Percentiles rank a stretch among this genome's conserved stretches.
Evolutionary conservation across 1,140 invertebrate species (phyloP).

Genomic region (Apocrypta bakeri): DNA sequence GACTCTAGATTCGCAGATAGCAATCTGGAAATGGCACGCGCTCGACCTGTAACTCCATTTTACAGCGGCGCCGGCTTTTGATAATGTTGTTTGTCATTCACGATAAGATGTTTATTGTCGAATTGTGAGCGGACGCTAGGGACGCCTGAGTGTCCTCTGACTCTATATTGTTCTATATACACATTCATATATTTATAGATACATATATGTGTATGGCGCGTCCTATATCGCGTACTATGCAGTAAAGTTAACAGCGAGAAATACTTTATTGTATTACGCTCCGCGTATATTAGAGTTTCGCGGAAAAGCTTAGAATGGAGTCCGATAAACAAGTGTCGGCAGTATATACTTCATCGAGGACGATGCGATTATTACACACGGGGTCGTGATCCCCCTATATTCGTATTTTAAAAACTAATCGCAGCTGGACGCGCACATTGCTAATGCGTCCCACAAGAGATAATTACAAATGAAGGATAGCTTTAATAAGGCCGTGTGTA

Average conservation of each 20-base stretch:
- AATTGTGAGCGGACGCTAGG: slow-evolving; percentile 22
- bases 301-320: no score
- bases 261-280: background rate
- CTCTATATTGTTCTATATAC: no score
- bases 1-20: slow-evolving; percentile 48
- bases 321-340: no score
- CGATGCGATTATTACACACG: background rate
- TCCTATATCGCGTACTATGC: background rate
- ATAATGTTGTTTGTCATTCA: slow-evolving; percentile 53
- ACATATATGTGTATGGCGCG: background rate
- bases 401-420: slow-evolving; percentile 40
- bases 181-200: no score
- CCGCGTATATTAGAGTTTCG: no score
- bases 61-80: slow-evolving; percentile 34
- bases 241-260: slow-evolving; percentile 31
- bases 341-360: no score
- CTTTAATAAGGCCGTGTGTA: slow-evolving; percentile 38
- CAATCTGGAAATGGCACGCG: slow-evolving; percentile 48
- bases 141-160: background rate
- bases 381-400: background rate
- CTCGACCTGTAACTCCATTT: slow-evolving; percentile 41
- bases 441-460: slow-evolving; percentile 42
- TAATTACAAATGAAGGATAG: slow-evolving; percentile 50
- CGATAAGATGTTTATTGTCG: slow-evolving; percentile 51
- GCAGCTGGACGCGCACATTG: slow-evolving; percentile 14